A percentile compares a stretch with the other conserved stretches of the same genome.
Evolutionary conservation across 2,797 vertebrate species (phyloP).

Genomic region (Tokudaia tokunoshimensis): DNA sequence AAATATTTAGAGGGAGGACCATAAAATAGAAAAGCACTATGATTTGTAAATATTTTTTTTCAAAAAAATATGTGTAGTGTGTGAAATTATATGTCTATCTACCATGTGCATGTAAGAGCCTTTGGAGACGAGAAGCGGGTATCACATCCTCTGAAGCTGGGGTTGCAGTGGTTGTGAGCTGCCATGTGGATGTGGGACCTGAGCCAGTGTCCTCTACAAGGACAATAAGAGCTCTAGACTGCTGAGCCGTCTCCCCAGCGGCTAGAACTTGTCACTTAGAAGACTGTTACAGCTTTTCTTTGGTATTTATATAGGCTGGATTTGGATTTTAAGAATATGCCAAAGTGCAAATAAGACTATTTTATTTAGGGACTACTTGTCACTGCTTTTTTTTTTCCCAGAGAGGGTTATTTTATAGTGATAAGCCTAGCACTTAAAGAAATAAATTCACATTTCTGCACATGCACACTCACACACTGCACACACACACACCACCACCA

Average conservation of each 20-base stretch:
- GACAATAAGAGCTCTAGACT: too few species aligned
- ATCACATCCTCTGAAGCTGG: not conserved
- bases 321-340: conserved; percentile 59
- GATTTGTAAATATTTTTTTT: not conserved
- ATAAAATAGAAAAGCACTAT: conserved; percentile 63
- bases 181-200: not conserved
- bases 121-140: not conserved
- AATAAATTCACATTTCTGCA: not conserved
- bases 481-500: too few species aligned
- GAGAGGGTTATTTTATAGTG: conserved; percentile 33
- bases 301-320: conserved; percentile 37
- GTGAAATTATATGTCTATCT: not conserved
- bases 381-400: not conserved
- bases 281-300: conserved; percentile 25
- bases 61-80: not conserved
- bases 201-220: not conserved
- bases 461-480: too few species aligned
- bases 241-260: not conserved
- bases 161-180: not conserved
- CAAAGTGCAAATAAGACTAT: conserved; percentile 38
- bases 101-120: not conserved
- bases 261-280: conserved; percentile 71
- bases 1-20: conserved; percentile 45
- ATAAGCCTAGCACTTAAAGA: conserved; percentile 58
- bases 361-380: not conserved